These are phyloP conservation scores for Urocynchramus pylzowi DNA, from an alignment of 2,113 vertebrate species.

Conservation along the genomic window DNA sequence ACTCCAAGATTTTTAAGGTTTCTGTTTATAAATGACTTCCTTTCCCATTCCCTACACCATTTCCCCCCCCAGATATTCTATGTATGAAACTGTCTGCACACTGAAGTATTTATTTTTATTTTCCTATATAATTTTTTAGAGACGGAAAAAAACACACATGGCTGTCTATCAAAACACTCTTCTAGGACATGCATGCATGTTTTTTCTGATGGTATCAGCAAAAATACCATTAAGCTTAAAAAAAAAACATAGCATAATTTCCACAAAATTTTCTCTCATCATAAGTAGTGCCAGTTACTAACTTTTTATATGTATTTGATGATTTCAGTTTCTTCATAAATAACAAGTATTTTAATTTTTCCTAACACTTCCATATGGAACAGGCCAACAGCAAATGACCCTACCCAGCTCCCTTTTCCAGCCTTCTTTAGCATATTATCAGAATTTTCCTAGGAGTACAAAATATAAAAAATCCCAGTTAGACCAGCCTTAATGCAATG, in stretches of 20 bases:
- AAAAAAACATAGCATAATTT: not conserved
- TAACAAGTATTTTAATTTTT: not conserved
- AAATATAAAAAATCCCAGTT: not conserved
- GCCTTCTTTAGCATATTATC: not conserved
- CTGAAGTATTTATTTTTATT: not conserved
- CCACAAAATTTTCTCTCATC: not conserved
- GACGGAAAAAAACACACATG: not conserved
- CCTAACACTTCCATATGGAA: not conserved
- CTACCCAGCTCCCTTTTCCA: not conserved
- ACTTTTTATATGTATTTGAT: not conserved
- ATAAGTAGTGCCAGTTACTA: not conserved
- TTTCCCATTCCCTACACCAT: fast-evolving
- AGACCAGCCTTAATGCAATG: not conserved
- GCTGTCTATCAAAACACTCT: not conserved
- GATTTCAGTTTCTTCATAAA: not conserved
- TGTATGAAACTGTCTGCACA: fast-evolving
- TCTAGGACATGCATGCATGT: not conserved
- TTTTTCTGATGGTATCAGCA: not conserved
- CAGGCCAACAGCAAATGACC: not conserved
- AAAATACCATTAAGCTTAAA: not conserved
- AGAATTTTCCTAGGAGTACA: not conserved
- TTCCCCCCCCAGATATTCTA: not conserved
- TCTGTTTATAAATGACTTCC: not conserved
- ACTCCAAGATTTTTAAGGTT: not conserved
- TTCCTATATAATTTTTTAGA: not conserved